A percentile compares a stretch with the other conserved stretches of the same genome.
Conservation (phyloP, 2,888 invertebrate genomes). For the Eledona agricola region DNA sequence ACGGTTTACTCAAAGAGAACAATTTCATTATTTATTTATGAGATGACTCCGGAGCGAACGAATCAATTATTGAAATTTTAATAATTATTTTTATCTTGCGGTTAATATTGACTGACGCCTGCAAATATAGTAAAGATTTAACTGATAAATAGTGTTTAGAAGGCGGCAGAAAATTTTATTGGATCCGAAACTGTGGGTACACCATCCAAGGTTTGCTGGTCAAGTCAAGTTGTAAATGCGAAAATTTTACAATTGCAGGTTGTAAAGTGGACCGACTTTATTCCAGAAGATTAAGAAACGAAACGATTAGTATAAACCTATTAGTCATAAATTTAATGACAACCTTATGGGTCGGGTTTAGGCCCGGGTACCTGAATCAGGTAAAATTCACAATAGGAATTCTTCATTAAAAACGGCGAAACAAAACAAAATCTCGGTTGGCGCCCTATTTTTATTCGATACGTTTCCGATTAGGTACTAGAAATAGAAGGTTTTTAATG, state of each 20-base stretch:
- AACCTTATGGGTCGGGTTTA: conserved; percentile 34
- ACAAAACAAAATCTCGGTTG: conserved; percentile 31
- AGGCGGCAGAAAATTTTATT: conserved; percentile 7
- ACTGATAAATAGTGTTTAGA: conserved; percentile 12
- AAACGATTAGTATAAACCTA: conserved; percentile 39
- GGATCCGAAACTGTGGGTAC: neutral
- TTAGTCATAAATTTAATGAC: conserved; percentile 41
- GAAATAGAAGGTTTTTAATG: conserved; percentile 6
- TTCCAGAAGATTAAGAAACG: conserved; percentile 26
- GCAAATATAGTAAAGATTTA: conserved; percentile 26
- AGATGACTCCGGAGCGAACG: conserved; percentile 10
- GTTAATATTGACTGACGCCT: conserved; percentile 30
- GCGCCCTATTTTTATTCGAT: conserved; percentile 8
- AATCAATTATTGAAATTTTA: no score
- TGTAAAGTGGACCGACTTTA: no score
- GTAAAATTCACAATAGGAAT: conserved; percentile 37
- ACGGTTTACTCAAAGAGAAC: conserved; percentile 32
- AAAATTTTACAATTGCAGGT: no score
- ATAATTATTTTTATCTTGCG: conserved; percentile 21
- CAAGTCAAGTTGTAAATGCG: conserved; percentile 19
- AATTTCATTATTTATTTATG: conserved; percentile 28
- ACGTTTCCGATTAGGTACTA: neutral
- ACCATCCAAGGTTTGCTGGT: no score
- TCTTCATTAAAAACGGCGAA: conserved; percentile 22
- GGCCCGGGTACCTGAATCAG: conserved; percentile 35